Evolutionary conservation across 2,888 invertebrate genomes (phyloP).

Genomic region (Pristionchus arcanus): DNA sequence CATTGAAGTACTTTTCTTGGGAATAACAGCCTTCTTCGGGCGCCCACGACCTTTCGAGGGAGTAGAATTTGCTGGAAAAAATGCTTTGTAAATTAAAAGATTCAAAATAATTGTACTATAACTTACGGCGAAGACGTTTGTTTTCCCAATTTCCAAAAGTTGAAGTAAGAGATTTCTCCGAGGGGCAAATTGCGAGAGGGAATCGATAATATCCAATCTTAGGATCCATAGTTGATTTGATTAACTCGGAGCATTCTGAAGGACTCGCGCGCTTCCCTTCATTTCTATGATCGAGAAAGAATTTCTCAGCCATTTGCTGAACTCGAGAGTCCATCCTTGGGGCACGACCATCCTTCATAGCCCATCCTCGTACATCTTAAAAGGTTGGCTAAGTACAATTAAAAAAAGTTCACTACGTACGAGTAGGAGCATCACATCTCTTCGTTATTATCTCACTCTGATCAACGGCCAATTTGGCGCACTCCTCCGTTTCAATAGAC

Average conservation of each 20-base stretch:
- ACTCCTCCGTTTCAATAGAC: background rate
- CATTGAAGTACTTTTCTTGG: background rate
- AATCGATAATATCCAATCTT: background rate
- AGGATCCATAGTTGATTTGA: background rate
- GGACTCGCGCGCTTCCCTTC: background rate
- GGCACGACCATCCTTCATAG: background rate
- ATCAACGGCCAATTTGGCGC: too few relatives aligned
- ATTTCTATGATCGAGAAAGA: background rate
- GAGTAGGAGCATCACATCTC: background rate
- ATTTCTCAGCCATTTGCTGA: background rate
- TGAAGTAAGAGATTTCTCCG: background rate
- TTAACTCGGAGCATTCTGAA: background rate
- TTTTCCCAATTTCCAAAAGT: background rate
- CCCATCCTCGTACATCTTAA: background rate
- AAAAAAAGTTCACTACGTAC: background rate
- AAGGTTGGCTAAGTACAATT: background rate
- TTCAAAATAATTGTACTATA: background rate
- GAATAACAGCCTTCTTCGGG: background rate
- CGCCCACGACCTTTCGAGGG: background rate
- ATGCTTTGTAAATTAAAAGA: background rate
- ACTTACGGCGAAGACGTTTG: background rate
- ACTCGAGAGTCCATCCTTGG: background rate
- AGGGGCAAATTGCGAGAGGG: background rate
- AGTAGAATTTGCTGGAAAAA: background rate
- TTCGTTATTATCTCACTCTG: background rate